A percentile compares a stretch with the other conserved stretches of the same genome.
Conservation (phyloP, 2,888 invertebrate genomes). For the Drosophila ezoana region DNA sequence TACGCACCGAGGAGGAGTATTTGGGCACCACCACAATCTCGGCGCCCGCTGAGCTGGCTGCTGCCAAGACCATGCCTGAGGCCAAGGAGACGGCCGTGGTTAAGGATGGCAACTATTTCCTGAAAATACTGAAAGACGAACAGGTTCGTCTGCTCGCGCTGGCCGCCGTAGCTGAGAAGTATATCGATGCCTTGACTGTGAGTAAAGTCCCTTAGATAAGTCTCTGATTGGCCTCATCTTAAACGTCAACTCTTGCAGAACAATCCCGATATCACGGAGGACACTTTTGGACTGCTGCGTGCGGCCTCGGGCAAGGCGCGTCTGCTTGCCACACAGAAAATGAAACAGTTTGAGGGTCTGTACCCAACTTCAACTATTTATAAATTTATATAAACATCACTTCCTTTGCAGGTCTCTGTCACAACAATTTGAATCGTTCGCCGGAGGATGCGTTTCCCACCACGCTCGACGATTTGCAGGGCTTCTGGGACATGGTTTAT, state of each 20-base stretch:
- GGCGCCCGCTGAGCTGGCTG: neutral
- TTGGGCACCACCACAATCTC: constrained; percentile 32
- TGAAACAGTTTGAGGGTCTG: constrained; percentile 96
- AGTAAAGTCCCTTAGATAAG: constrained; percentile 29
- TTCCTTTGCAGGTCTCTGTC: constrained; percentile 87
- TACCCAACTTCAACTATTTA: neutral
- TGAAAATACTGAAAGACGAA: constrained; percentile 90
- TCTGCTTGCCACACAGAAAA: constrained; percentile 94
- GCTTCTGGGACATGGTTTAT: constrained; percentile 99
- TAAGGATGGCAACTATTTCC: constrained; percentile 91
- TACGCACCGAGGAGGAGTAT: constrained; percentile 35
- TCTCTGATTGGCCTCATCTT: neutral
- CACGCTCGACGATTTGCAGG: constrained; percentile 94
- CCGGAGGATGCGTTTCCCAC: constrained; percentile 94
- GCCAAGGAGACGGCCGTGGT: neutral
- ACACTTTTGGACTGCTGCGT: constrained; percentile 92
- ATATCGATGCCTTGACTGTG: constrained; percentile 87
- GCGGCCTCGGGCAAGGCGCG: constrained; percentile 96
- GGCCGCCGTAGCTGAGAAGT: constrained; percentile 89
- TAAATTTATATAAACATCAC: neutral
- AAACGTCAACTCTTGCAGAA: constrained; percentile 65
- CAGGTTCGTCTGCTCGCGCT: constrained; percentile 89
- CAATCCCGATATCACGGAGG: constrained; percentile 88
- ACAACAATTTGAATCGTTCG: constrained; percentile 88
- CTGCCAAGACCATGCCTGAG: neutral